A percentile compares a stretch with the other conserved stretches of the same genome.
phyloP scores from a whole-genome alignment of 35 echinoderm and acorn worm genomes.

The Stichopus chloronotus region DNA sequence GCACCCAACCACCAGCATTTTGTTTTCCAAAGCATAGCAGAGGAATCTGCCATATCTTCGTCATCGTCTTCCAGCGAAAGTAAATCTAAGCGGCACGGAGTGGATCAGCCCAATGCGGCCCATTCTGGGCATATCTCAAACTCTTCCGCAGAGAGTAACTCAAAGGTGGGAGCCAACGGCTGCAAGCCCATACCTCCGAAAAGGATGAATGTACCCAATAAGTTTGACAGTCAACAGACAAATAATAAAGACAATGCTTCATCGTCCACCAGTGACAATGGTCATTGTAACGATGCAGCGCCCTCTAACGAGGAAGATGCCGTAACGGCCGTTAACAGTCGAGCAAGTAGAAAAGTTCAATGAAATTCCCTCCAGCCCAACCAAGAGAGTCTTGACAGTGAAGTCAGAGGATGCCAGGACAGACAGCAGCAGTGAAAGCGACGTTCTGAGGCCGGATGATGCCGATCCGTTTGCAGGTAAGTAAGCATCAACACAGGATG shows the following conservation, averaged over 20 bases:
- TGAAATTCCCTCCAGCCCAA: constrained; percentile 11
- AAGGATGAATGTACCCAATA: constrained; percentile 30
- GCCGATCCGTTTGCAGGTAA: constrained; percentile 92
- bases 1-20: background rate
- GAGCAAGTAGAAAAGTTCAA: constrained; percentile 39
- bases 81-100: background rate
- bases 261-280: background rate
- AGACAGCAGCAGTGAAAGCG: constrained; percentile 62
- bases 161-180: background rate
- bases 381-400: constrained; percentile 26
- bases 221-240: background rate
- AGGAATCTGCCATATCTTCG: constrained; percentile 10
- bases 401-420: constrained; percentile 44
- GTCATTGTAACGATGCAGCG: background rate
- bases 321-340: background rate
- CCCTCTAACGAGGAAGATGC: background rate
- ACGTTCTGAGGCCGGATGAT: constrained; percentile 78
- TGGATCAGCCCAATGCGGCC: background rate
- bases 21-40: constrained; percentile 41
- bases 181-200: constrained; percentile 13
- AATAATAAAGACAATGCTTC: background rate
- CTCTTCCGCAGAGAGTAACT: background rate
- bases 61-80: constrained; percentile 21
- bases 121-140: background rate
- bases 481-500: background rate